Percentiles rank a stretch among this genome's conserved stretches.
Evolutionary conservation across 2,113 vertebrate species (phyloP).

Genomic region (Columba janthina): DNA sequence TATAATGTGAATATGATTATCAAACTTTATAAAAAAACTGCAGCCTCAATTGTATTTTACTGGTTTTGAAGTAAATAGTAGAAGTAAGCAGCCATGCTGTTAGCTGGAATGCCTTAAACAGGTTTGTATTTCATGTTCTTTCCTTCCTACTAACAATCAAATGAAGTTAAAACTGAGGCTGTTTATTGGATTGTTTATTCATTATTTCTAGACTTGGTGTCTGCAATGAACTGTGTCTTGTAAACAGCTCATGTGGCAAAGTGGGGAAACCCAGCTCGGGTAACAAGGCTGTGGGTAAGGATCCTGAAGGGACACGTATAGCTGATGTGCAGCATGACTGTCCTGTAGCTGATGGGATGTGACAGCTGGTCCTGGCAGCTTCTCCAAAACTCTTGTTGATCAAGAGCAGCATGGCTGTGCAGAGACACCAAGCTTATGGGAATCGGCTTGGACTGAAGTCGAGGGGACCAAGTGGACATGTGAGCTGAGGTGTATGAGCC

Average conservation of each 20-base stretch:
- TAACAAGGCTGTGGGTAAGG: not conserved
- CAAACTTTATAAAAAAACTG: not conserved
- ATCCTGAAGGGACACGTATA: not conserved
- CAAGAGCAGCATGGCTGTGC: not conserved
- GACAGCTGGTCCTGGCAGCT: conserved; percentile 12
- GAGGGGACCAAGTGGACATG: not conserved
- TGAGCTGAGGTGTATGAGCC: not conserved
- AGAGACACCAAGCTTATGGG: not conserved
- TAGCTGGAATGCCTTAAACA: not conserved
- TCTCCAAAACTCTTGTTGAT: not conserved
- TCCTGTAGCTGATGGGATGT: not conserved
- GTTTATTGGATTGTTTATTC: not conserved
- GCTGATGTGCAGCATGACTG: not conserved
- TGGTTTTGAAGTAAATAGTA: not conserved
- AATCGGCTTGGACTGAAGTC: not conserved
- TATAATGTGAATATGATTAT: not conserved
- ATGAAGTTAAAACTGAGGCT: not conserved
- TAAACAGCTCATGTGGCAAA: not conserved
- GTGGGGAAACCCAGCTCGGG: not conserved
- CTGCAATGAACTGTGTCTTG: not conserved
- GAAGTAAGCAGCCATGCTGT: not conserved
- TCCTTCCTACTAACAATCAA: not conserved
- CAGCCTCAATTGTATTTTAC: not conserved
- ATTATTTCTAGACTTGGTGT: not conserved
- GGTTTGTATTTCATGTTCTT: not conserved